phyloP scores from a whole-genome alignment of 2,797 vertebrate species.

The Crax fasciolata region DNA sequence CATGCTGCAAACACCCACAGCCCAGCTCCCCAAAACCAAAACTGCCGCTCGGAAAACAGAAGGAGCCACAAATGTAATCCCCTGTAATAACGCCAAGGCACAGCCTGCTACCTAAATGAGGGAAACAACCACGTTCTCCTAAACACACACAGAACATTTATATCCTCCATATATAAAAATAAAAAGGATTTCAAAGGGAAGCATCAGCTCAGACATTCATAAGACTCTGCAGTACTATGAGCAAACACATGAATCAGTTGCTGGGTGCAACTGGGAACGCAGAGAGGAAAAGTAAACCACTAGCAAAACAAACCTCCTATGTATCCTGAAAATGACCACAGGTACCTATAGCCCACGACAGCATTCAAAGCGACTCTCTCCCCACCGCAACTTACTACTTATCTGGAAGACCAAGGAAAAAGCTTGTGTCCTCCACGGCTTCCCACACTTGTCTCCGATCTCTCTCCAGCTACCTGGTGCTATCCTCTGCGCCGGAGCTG shows the following conservation, averaged over 20 bases:
- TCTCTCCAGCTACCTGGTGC: slow-evolving; percentile 82
- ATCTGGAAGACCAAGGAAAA: slow-evolving; percentile 51
- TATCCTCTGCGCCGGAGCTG: slow-evolving; percentile 62
- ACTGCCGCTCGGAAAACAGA: background rate
- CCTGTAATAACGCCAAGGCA: background rate
- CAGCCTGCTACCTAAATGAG: background rate
- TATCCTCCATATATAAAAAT: background rate
- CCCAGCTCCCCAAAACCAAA: background rate
- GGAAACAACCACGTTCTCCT: background rate
- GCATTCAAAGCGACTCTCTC: slow-evolving; percentile 36
- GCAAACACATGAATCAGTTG: background rate
- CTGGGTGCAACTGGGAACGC: background rate
- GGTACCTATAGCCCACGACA: slow-evolving; percentile 1
- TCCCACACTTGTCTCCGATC: slow-evolving; percentile 59
- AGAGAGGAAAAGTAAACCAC: slow-evolving; percentile 35
- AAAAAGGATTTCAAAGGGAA: background rate
- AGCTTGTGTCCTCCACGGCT: slow-evolving; percentile 57
- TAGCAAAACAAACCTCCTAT: background rate
- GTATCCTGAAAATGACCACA: background rate
- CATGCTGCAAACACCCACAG: background rate
- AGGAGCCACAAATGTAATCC: slow-evolving; percentile 26
- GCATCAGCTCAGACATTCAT: background rate
- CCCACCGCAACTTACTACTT: slow-evolving; percentile 76
- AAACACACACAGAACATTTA: background rate
- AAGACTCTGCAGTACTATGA: background rate